Percentiles rank a stretch among this genome's conserved stretches.
These are phyloP conservation scores for Cyphomyrus plagiostoma DNA, from an alignment of 2,113 vertebrate species.

Conservation along the genomic window DNA sequence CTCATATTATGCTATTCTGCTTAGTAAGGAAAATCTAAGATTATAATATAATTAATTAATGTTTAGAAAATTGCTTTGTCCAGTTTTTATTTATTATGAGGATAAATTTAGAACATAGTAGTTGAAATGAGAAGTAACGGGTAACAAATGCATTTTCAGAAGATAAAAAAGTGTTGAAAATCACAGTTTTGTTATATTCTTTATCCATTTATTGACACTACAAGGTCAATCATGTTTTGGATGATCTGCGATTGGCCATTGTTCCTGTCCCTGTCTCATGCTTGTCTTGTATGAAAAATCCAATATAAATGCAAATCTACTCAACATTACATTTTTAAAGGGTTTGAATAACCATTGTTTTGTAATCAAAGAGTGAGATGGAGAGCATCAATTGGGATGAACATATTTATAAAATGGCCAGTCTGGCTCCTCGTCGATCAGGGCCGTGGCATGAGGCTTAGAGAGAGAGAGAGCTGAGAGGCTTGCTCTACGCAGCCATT, in stretches of 20 bases:
- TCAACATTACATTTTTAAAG: constrained; percentile 66
- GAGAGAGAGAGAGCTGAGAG: constrained; percentile 31
- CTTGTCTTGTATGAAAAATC: constrained; percentile 53
- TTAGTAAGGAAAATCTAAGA: not conserved
- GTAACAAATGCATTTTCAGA: not conserved
- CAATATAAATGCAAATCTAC: constrained; percentile 74
- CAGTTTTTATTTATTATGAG: not conserved
- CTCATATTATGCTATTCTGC: not conserved
- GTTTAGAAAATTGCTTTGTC: not conserved
- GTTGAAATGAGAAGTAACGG: not conserved
- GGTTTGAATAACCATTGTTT: constrained; percentile 55
- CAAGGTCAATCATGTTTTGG: constrained; percentile 51
- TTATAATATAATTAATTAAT: not conserved
- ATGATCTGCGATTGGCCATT: constrained; percentile 55
- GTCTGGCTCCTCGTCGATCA: constrained; percentile 48
- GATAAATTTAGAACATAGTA: not conserved
- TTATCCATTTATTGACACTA: constrained; percentile 43
- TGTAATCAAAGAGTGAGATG: constrained; percentile 57
- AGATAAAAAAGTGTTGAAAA: not conserved
- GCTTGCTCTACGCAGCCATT: constrained; percentile 23
- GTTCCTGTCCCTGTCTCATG: constrained; percentile 53
- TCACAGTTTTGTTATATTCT: not conserved
- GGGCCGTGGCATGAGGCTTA: constrained; percentile 31
- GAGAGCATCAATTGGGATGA: constrained; percentile 56
- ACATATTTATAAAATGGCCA: constrained; percentile 59